Base-by-base conservation (phyloP, 2,797 vertebrate species). In the Anas flavirostris region DNA sequence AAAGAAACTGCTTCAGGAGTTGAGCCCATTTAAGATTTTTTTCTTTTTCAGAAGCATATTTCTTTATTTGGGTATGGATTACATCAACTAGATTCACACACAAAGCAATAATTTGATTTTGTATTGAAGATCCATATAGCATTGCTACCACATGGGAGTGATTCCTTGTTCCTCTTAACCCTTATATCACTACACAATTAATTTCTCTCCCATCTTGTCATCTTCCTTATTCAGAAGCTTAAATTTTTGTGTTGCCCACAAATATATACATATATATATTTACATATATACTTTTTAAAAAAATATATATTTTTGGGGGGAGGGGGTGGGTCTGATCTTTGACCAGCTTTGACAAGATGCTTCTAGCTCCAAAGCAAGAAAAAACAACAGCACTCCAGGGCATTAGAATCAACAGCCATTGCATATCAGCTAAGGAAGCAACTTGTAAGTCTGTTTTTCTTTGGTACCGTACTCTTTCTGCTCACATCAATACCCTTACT, bases 401-500 rank as follows among this genome's bases (percentile, higher is more conserved):
- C 17, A 16, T 56, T 50, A 31, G 39, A 86, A 86, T 66, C 43
- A n/a, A 82, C 7, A 83, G 58, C 7, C n/a, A 59, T 66, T 4
- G 2, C n/a, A 43, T 25, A 25, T 55, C 77, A 89, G 29, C n/a
- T 69, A 82, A 83, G 41, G 52, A 86, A 82, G 82, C 50, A 91
- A 93, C 73, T 62, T 60, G 12, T 50, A 83, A 75, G 5, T 63
- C 72, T 86, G 8, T 14, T 89, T 91, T 75, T n/a, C 56, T 88
- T 77, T 92, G 68, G 44, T 69, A 29, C 67, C 66, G 56, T 64
- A 72, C 37, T 68, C 48, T 66, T n/a, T 59, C 75, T 81, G 64
- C 48, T 85, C 58, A 62, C 68, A 86, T 75, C 46, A 90, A 79
- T 77, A 60, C 69, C 89, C 56, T 93, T 91, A 92, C 83, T 90